Base-by-base conservation (phyloP, 1,140 invertebrate genomes). In the Vollenhovia emeryi region DNA sequence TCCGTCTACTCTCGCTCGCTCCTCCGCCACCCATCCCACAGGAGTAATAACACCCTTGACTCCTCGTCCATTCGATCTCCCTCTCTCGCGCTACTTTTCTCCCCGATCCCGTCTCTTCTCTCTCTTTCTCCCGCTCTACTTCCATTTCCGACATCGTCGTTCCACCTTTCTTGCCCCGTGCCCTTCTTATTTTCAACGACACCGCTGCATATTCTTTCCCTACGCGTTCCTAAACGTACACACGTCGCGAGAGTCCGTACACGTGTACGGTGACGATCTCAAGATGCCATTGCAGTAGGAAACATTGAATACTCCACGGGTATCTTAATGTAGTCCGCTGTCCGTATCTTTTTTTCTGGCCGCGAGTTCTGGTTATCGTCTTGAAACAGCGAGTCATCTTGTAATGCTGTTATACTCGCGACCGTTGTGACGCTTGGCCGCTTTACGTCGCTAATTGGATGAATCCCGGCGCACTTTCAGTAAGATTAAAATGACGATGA, bases 31-130 rank as follows among this genome's bases (percentile, higher is more conserved):
- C 79, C 62, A 57, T 90, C 88, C 75, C 86, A 30, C 82, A 89
- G 27, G 78, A 78, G 88, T 90, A 91, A 91, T 91, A 87, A 91
- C 91, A 91, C 91, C 84, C 89, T 89, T 55, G 45, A 43, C 74
- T 86, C 73, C 45, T 71, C 60, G 45, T n/a, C 57, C 48, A 48
- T 52, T 60, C 66, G 64, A 73, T 59, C 40, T 85, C 59, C 50
- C 52, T 84, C 40, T 84, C 64, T 80, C 50, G 9, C 40, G 9
- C n/a, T 40, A 40, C 64, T 33, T 75, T 52, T 52, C 62, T 82
- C 40, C 48, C 11, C 40, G n/a, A 18, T 24, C 50, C 40, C 48
- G 33, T 52, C 59, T 36, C n/a, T 27, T 15, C 21, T 52, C 59
- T 36, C n/a, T 27, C n/a, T 27, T 6, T 69, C 75, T 57, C 21